Evolutionary conservation across 1,140 invertebrate genomes (phyloP).

Genomic region (Sycobia sp.): DNA sequence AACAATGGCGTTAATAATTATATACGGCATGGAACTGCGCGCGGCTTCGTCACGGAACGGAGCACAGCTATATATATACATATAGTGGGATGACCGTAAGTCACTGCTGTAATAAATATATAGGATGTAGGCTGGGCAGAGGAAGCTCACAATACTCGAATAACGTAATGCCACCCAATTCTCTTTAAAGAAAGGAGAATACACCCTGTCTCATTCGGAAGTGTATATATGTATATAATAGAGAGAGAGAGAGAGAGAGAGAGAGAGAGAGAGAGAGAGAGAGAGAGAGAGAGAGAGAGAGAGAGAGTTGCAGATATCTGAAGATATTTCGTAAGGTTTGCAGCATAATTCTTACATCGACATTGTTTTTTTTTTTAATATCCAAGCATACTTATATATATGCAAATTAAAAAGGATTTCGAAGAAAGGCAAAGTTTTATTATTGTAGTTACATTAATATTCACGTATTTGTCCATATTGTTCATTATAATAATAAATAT

Average conservation of each 20-base stretch:
- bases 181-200: neutral
- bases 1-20: neutral
- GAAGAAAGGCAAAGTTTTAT: no score
- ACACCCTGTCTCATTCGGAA: neutral
- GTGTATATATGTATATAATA: neutral
- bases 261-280: neutral
- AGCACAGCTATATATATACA: no score
- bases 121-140: conserved; percentile 55
- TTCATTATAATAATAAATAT: no score
- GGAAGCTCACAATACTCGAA: conserved; percentile 39
- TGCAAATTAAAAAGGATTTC: no score
- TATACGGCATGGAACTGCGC: neutral
- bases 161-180: neutral
- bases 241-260: neutral
- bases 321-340: no score
- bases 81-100: conserved; percentile 41
- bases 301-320: no score
- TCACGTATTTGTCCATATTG: no score
- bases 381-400: no score
- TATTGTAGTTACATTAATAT: no score
- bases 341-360: no score
- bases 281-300: neutral
- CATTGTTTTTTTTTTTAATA: no score
- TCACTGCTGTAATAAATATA: no score
- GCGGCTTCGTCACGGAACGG: conserved; percentile 43